These are phyloP conservation scores for Leptopilina boulardi DNA, from an alignment of 1,140 invertebrate genomes.

Conservation along the genomic window DNA sequence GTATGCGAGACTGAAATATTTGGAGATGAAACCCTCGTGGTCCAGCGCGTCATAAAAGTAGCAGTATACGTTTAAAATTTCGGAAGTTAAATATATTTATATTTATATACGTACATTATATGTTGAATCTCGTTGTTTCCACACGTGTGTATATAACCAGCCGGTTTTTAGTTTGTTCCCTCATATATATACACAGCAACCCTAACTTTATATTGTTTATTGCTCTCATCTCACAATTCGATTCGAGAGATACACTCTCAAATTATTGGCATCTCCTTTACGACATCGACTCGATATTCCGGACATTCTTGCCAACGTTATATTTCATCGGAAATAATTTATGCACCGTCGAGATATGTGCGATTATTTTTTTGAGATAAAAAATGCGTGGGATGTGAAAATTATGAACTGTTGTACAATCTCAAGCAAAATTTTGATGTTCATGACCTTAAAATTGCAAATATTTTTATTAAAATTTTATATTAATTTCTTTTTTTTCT, in stretches of 20 bases:
- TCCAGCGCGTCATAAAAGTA: conserved; percentile 4
- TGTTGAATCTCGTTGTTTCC: not conserved
- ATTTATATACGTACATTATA: not conserved
- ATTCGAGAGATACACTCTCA: conserved; percentile 32
- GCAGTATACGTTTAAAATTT: not conserved
- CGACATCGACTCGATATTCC: conserved; percentile 47
- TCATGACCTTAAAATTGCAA: not conserved
- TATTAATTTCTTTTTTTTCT: not conserved
- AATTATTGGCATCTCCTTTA: conserved; percentile 56
- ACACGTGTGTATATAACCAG: not conserved
- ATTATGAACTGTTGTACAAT: conserved; percentile 62
- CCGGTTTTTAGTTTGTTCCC: not conserved
- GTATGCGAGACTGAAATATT: conserved; percentile 7
- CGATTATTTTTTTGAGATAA: conserved; percentile 64
- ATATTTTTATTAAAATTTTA: not conserved
- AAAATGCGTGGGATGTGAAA: conserved; percentile 60
- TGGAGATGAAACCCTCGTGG: not conserved
- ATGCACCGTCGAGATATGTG: conserved; percentile 60
- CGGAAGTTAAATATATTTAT: not conserved
- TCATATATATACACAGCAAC: not conserved
- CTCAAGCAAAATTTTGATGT: not conserved
- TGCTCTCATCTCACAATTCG: conserved; percentile 19
- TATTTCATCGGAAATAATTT: conserved; percentile 61
- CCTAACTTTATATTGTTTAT: conserved; percentile 26
- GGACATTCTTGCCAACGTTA: conserved; percentile 46